Conservation (phyloP, 2,113 vertebrate species). For the Sceloporus undulatus region DNA sequence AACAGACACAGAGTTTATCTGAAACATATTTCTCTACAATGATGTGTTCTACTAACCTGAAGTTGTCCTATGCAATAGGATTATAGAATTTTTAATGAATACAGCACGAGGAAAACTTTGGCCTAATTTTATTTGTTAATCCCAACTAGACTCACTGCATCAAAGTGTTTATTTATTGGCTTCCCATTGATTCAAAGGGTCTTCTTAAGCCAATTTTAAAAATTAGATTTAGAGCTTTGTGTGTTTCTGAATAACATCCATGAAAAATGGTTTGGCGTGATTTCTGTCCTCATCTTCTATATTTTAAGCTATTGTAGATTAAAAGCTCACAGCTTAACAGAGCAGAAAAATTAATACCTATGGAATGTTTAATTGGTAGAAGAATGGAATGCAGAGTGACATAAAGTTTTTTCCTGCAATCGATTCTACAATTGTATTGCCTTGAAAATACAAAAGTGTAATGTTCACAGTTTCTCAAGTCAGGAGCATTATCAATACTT, state of each 20-base stretch:
- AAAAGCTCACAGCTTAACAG: conserved; percentile 42
- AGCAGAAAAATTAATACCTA: conserved; percentile 29
- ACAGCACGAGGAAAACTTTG: conserved; percentile 23
- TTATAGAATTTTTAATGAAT: conserved; percentile 19
- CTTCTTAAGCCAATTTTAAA: too few relatives aligned
- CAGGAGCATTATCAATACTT: background rate
- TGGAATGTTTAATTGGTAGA: background rate
- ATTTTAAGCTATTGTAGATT: background rate
- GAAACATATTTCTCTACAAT: background rate
- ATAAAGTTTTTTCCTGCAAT: background rate
- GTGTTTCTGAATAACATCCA: conserved; percentile 39
- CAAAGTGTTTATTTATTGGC: too few relatives aligned
- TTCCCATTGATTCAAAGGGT: too few relatives aligned
- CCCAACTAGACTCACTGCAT: too few relatives aligned
- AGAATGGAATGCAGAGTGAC: background rate
- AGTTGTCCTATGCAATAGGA: conserved; percentile 51
- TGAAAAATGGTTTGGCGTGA: conserved; percentile 28
- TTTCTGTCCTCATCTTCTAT: conserved; percentile 19
- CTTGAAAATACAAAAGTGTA: background rate
- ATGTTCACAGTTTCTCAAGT: conserved; percentile 5
- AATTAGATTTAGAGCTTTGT: conserved; percentile 15
- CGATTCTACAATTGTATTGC: background rate
- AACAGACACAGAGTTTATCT: background rate
- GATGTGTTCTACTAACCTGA: conserved; percentile 41
- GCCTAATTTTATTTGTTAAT: too few relatives aligned